Percentiles rank a stretch among this genome's conserved stretches.
Conservation (phyloP, 2,797 vertebrate genomes). For the Danio tinwini region DNA sequence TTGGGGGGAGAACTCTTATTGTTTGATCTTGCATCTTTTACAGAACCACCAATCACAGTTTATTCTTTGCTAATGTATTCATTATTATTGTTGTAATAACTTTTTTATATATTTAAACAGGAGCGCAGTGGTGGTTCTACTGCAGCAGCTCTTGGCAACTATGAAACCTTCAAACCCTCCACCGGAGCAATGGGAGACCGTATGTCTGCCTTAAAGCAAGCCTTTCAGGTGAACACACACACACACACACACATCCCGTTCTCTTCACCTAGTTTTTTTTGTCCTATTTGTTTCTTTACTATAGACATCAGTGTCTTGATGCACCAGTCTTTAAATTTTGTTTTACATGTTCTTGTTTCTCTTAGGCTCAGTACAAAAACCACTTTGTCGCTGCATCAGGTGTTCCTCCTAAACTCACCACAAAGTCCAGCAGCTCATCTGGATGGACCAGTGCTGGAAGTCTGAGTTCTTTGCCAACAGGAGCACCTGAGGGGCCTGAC, state of each 20-base stretch:
- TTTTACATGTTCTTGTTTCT: conserved; percentile 15
- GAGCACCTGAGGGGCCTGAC: conserved; percentile 70
- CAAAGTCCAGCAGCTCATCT: conserved; percentile 85
- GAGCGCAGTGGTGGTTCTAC: conserved; percentile 77
- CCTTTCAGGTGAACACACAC: conserved; percentile 87
- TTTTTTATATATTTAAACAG: conserved; percentile 70
- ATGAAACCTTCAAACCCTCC: conserved; percentile 90
- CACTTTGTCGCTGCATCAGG: conserved; percentile 95
- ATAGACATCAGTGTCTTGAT: not conserved
- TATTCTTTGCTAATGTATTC: not conserved
- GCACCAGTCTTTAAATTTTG: not conserved
- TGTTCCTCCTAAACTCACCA: conserved; percentile 89
- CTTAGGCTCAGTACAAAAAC: conserved; percentile 95
- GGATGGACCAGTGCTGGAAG: conserved; percentile 98
- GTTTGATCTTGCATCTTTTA: too few species aligned
- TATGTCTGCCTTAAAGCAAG: conserved; percentile 95
- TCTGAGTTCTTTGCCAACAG: conserved; percentile 90
- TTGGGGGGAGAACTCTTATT: too few species aligned
- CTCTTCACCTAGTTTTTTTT: not conserved
- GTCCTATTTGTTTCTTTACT: not conserved
- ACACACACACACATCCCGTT: too few species aligned
- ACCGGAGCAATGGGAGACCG: conserved; percentile 96
- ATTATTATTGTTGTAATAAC: not conserved
- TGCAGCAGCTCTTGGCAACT: conserved; percentile 82
- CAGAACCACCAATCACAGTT: not conserved